Percentiles rank a stretch among this genome's conserved stretches.
phyloP scores from a whole-genome alignment of 37 sponge, comb jelly and placozoan species.

The Theonella swinhoei region DNA sequence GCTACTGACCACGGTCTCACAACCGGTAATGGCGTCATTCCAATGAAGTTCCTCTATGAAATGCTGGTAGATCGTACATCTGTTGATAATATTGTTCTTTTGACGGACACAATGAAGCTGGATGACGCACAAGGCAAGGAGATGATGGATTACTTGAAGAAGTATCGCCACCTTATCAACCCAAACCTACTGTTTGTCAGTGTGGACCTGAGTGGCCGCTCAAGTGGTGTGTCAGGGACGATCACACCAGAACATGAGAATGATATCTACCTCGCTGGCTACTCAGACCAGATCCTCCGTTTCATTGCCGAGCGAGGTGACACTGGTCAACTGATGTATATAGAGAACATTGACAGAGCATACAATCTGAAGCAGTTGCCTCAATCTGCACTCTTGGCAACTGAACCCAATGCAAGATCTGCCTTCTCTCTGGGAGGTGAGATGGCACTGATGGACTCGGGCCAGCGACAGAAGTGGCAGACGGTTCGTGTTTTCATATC shows the following conservation, averaged over 20 bases:
- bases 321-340: constrained; percentile 86
- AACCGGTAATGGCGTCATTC: constrained; percentile 32
- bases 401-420: background rate
- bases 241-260: constrained; percentile 81
- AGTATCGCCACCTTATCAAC: constrained; percentile 89
- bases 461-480: constrained; percentile 67
- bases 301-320: constrained; percentile 97
- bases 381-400: constrained; percentile 34
- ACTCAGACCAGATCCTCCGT: constrained; percentile 94
- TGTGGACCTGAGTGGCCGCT: constrained; percentile 81
- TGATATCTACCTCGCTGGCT: constrained; percentile 92
- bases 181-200: constrained; percentile 93
- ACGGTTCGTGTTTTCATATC: constrained; percentile 95
- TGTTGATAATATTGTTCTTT: constrained; percentile 86
- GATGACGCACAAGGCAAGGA: constrained; percentile 34
- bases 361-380: constrained; percentile 75
- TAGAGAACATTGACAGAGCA: constrained; percentile 93
- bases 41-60: constrained; percentile 33
- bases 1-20: constrained; percentile 19
- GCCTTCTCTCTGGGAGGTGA: constrained; percentile 30
- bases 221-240: constrained; percentile 53
- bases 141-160: constrained; percentile 78
- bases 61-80: constrained; percentile 43
- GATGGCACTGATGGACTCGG: constrained; percentile 44
- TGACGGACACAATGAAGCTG: constrained; percentile 64